A percentile compares a stretch with the other conserved stretches of the same genome.
Evolutionary conservation across 1,140 invertebrate species (phyloP).

Genomic region (Galleria mellonella): DNA sequence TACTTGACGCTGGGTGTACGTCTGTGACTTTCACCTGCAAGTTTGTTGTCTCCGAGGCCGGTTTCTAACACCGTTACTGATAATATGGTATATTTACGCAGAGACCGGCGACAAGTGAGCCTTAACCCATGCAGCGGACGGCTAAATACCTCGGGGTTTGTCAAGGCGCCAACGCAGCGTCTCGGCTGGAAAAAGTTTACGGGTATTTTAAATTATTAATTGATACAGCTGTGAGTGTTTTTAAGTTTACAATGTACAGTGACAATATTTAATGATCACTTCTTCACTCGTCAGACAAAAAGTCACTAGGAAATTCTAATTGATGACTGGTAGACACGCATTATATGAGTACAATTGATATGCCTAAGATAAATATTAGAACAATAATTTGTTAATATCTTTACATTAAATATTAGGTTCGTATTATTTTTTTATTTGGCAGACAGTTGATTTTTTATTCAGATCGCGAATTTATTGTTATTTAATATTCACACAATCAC

Average conservation of each 20-base stretch:
- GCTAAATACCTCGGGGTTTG: not conserved
- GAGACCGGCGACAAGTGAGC: conserved; percentile 12
- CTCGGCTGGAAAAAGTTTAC: not conserved
- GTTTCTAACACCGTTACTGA: conserved; percentile 57
- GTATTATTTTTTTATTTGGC: too few relatives aligned
- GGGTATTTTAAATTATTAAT: not conserved
- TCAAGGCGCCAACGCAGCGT: not conserved
- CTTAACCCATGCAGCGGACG: not conserved
- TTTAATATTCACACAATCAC: conserved; percentile 7
- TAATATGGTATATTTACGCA: conserved; percentile 45
- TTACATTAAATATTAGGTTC: too few relatives aligned
- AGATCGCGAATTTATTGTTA: not conserved
- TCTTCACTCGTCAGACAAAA: too few relatives aligned
- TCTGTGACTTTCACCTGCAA: conserved; percentile 62
- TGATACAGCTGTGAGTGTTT: not conserved
- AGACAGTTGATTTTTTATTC: too few relatives aligned
- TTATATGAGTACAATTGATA: too few relatives aligned
- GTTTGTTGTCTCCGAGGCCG: conserved; percentile 48
- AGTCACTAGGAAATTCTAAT: too few relatives aligned
- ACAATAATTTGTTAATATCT: too few relatives aligned
- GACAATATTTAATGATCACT: conserved; percentile 1
- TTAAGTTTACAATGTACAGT: not conserved
- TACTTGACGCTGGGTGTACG: conserved; percentile 40
- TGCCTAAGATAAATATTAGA: too few relatives aligned
- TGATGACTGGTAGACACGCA: too few relatives aligned